These are phyloP conservation scores for Cheilosia soror DNA, from an alignment of 2,888 invertebrate species.

Conservation along the genomic window DNA sequence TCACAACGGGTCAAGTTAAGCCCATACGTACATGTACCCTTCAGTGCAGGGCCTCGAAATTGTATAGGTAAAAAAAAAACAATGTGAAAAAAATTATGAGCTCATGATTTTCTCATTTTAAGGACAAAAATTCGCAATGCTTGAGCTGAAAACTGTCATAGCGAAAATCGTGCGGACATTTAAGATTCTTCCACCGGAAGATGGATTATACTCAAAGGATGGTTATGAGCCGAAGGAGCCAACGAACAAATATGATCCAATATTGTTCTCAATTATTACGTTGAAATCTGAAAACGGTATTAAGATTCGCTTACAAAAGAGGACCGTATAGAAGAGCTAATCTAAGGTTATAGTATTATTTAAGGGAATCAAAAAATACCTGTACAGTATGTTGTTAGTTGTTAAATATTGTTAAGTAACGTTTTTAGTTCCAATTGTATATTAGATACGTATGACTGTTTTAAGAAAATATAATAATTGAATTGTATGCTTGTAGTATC, in stretches of 20 bases:
- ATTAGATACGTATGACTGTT: too few species aligned
- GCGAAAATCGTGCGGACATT: constrained; percentile 85
- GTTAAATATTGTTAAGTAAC: too few species aligned
- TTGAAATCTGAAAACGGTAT: constrained; percentile 84
- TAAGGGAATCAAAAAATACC: too few species aligned
- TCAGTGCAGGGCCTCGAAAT: constrained; percentile 88
- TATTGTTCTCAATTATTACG: constrained; percentile 84
- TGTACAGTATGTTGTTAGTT: too few species aligned
- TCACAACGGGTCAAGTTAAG: constrained; percentile 81
- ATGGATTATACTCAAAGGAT: constrained; percentile 79
- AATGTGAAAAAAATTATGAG: not conserved
- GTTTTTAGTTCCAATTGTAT: too few species aligned
- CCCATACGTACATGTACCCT: constrained; percentile 86
- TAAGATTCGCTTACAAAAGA: constrained; percentile 80
- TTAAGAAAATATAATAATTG: too few species aligned
- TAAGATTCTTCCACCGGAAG: constrained; percentile 81
- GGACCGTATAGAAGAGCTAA: not conserved
- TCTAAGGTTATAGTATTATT: too few species aligned
- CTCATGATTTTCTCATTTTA: not conserved
- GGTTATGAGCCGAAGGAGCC: constrained; percentile 75
- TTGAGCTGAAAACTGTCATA: constrained; percentile 85
- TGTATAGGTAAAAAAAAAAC: constrained; percentile 83
- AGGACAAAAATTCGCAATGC: constrained; percentile 84
- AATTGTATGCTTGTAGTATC: too few species aligned
- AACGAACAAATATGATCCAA: constrained; percentile 82